A percentile compares a stretch with the other conserved stretches of the same genome.
Evolutionary conservation across 2,797 vertebrate genomes (phyloP).

Genomic region (Fratercula arctica): DNA sequence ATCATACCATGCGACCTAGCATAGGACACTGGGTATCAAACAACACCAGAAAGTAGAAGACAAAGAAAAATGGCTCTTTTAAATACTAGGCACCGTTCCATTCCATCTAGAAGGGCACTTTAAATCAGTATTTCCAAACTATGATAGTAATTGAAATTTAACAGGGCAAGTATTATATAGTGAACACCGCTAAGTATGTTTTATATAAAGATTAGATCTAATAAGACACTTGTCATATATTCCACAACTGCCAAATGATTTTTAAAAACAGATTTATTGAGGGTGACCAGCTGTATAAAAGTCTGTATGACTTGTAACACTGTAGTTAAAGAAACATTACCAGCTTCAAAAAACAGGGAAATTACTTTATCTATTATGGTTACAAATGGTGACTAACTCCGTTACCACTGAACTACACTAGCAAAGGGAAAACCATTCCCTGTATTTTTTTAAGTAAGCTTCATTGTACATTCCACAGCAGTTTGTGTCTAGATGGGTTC

Average conservation of each 20-base stretch:
- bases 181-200: neutral
- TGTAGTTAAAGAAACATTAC: constrained; percentile 33
- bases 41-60: neutral
- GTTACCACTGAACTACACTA: neutral
- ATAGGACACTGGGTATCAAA: neutral
- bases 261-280: constrained; percentile 50
- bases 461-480: neutral
- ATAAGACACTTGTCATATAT: constrained; percentile 44
- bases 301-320: neutral
- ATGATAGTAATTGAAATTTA: constrained; percentile 13
- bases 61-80: neutral
- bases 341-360: constrained; percentile 29
- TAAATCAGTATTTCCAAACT: neutral
- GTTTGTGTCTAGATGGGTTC: neutral
- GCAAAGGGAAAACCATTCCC: neutral
- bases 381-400: neutral
- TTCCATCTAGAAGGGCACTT: neutral
- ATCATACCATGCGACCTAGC: neutral
- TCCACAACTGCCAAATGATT: constrained; percentile 27
- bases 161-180: neutral
- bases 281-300: constrained; percentile 10
- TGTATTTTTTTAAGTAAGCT: neutral
- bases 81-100: neutral
- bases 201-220: constrained; percentile 43
- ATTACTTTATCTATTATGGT: neutral